A percentile compares a stretch with the other conserved stretches of the same genome.
These are phyloP conservation scores for Drosophila ambigua DNA, from an alignment of 1,140 invertebrate genomes.

Conservation along the genomic window DNA sequence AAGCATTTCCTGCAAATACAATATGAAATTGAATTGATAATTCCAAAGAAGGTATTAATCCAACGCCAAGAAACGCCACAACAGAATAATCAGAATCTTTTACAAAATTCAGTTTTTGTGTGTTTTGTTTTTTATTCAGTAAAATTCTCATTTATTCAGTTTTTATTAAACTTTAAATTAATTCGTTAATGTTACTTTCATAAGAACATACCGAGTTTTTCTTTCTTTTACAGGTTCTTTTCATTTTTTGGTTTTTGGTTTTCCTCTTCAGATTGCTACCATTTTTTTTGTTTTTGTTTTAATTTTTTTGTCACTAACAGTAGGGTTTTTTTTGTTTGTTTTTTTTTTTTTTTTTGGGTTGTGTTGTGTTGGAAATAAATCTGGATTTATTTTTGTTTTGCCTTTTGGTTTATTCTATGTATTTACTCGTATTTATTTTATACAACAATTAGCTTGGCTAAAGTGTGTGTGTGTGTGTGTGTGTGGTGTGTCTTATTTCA, in stretches of 20 bases:
- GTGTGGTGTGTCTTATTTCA: conserved; percentile 59
- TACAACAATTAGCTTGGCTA: conserved; percentile 81
- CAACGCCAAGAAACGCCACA: background rate
- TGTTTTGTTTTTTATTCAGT: conserved; percentile 69
- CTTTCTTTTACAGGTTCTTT: conserved; percentile 43
- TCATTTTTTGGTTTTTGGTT: background rate
- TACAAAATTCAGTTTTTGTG: conserved; percentile 29
- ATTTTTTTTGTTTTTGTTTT: conserved; percentile 45
- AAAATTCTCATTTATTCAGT: conserved; percentile 76
- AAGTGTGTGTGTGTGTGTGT: conserved; percentile 41
- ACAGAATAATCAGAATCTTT: background rate
- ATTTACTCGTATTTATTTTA: conserved; percentile 61
- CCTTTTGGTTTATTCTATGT: conserved; percentile 21
- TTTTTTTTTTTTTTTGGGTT: conserved; percentile 6
- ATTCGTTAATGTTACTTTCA: conserved; percentile 82
- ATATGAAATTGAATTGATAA: conserved; percentile 26
- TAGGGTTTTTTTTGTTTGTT: conserved; percentile 31
- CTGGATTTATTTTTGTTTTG: conserved; percentile 46
- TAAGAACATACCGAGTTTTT: conserved; percentile 80
- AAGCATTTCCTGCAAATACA: conserved; percentile 15
- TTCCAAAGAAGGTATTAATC: background rate
- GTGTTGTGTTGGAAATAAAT: conserved; percentile 61
- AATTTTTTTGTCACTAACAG: conserved; percentile 61
- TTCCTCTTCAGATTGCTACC: conserved; percentile 70
- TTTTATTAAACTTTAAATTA: conserved; percentile 79